Conservation (phyloP, 2,797 vertebrate genomes). For the Pipistrellus nathusii region DNA sequence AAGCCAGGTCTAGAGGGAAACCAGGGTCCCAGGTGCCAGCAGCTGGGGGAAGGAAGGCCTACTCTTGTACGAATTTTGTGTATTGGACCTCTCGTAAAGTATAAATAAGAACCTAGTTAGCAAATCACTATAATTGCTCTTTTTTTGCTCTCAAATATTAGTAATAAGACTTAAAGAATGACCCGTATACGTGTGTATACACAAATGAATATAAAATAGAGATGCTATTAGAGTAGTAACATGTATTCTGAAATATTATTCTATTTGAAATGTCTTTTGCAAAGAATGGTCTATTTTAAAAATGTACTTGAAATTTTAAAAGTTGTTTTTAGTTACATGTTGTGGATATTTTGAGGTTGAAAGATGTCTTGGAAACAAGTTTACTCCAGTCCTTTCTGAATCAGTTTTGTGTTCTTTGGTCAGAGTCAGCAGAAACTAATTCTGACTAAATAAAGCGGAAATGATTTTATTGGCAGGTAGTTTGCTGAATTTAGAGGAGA, state of each 20-base stretch:
- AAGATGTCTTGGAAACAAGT: neutral
- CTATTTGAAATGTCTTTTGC: slow-evolving; percentile 2
- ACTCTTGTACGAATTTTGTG: too few relatives aligned
- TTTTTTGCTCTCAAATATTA: neutral
- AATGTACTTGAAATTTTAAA: slow-evolving; percentile 38
- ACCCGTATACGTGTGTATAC: neutral
- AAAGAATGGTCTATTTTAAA: slow-evolving; percentile 46
- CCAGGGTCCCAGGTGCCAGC: too few relatives aligned
- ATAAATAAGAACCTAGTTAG: neutral
- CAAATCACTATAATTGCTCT: neutral
- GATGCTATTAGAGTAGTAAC: neutral
- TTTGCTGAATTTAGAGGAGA: neutral
- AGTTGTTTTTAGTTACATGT: neutral
- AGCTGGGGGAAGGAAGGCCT: too few relatives aligned
- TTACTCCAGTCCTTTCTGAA: neutral
- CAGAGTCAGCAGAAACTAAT: neutral
- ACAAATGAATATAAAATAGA: neutral
- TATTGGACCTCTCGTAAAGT: neutral
- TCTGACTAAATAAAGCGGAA: neutral
- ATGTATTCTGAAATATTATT: slow-evolving; percentile 12
- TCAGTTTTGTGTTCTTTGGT: neutral
- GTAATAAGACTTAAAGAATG: neutral
- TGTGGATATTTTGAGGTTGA: slow-evolving; percentile 32
- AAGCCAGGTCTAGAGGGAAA: too few relatives aligned
- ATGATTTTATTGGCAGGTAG: neutral